These are phyloP conservation scores for Laterallus jamaicensis DNA, from an alignment of 2,113 vertebrate species.

Conservation along the genomic window DNA sequence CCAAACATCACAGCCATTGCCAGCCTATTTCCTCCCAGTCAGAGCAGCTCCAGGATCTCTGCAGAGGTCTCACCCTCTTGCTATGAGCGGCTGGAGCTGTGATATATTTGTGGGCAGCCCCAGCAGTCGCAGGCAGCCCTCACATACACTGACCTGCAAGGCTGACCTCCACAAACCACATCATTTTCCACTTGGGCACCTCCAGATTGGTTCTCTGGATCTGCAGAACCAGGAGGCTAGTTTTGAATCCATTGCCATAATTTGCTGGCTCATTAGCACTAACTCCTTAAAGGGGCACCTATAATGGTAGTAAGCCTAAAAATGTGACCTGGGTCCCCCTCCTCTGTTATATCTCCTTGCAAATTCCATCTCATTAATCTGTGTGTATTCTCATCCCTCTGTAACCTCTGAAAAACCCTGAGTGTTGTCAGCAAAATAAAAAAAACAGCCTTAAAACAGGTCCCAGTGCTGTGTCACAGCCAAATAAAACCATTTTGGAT, in stretches of 20 bases:
- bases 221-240: constrained; percentile 18
- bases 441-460: background rate
- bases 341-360: background rate
- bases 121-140: background rate
- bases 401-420: background rate
- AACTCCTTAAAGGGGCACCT: constrained; percentile 57
- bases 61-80: background rate
- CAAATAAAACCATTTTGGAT: background rate
- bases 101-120: constrained; percentile 10
- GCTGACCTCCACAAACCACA: constrained; percentile 58
- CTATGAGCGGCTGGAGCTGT: background rate
- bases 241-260: constrained; percentile 17
- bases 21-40: background rate
- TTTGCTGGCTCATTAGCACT: constrained; percentile 71
- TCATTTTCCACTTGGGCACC: constrained; percentile 73
- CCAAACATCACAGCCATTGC: accelerated
- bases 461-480: background rate
- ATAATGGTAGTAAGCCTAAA: constrained; percentile 50
- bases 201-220: constrained; percentile 63
- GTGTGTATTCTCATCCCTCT: background rate
- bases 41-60: background rate
- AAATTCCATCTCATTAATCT: background rate
- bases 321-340: background rate
- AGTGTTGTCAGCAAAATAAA: background rate
- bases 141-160: constrained; percentile 34